Conservation (phyloP, 35 echinoderm and acorn worm genomes). For the Strongylocentrotus purpuratus region DNA sequence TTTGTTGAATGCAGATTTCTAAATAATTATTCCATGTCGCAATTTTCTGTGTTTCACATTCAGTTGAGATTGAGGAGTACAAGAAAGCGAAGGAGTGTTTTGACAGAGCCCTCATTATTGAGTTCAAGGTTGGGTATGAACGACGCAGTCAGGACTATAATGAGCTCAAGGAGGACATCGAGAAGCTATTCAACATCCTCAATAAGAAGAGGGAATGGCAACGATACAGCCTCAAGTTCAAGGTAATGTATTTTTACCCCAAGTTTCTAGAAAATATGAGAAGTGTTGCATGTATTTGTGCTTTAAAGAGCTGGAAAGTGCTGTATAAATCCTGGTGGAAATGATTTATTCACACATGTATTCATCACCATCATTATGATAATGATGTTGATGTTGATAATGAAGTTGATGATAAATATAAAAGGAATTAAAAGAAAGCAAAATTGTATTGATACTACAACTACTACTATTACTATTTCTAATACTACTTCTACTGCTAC, state of each 20-base stretch:
- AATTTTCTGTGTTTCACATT: neutral
- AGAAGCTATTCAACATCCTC: constrained; percentile 31
- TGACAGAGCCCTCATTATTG: neutral
- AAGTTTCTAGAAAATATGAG: neutral
- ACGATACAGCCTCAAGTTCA: neutral
- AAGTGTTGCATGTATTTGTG: neutral
- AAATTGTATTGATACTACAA: too few relatives aligned
- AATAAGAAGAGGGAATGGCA: constrained; percentile 30
- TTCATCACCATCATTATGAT: too few relatives aligned
- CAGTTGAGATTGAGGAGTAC: constrained; percentile 32
- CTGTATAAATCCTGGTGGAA: too few relatives aligned
- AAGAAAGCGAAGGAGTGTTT: constrained; percentile 29
- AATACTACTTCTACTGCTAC: too few relatives aligned
- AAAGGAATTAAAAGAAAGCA: too few relatives aligned
- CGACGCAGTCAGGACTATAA: constrained; percentile 30
- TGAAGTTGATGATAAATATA: too few relatives aligned
- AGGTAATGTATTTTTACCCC: neutral
- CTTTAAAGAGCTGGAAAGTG: neutral
- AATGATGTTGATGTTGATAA: too few relatives aligned
- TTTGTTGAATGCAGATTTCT: too few relatives aligned
- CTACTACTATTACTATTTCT: too few relatives aligned
- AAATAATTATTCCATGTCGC: too few relatives aligned
- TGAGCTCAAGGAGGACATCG: constrained; percentile 39
- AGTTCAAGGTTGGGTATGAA: constrained; percentile 18
- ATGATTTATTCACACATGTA: too few relatives aligned